phyloP scores from a whole-genome alignment of 2,113 vertebrate species.

The Malurus cyaneus region DNA sequence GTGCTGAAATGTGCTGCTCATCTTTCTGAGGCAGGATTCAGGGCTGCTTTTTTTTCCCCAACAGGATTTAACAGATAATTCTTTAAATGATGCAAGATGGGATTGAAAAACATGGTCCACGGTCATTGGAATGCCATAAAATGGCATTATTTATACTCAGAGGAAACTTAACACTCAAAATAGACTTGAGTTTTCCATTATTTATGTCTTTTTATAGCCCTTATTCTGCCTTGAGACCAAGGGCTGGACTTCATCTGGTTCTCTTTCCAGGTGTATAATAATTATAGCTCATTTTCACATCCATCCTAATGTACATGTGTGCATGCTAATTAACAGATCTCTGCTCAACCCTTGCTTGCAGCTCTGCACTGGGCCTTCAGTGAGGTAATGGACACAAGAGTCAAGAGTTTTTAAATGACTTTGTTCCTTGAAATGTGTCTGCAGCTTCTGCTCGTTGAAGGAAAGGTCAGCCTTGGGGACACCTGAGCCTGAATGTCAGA shows the following conservation, averaged over 20 bases:
- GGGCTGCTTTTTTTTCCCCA: not conserved
- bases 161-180: not conserved
- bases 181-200: too few species aligned
- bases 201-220: not conserved
- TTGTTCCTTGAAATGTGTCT: not conserved
- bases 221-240: not conserved
- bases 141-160: not conserved
- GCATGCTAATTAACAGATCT: not conserved
- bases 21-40: not conserved
- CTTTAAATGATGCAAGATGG: not conserved
- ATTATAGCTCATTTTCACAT: not conserved
- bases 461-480: not conserved
- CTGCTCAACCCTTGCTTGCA: not conserved
- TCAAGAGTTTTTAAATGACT: not conserved
- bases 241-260: not conserved
- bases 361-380: not conserved
- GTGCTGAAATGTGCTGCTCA: not conserved
- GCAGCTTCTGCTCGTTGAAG: not conserved
- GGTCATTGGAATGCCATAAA: not conserved
- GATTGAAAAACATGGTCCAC: accelerated
- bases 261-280: not conserved
- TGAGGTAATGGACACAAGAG: not conserved
- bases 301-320: accelerated
- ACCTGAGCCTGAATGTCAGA: constrained; percentile 52
- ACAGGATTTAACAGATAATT: not conserved